Conservation (phyloP, 2,888 invertebrate species). For the Mimumesa dahlbomi region DNA sequence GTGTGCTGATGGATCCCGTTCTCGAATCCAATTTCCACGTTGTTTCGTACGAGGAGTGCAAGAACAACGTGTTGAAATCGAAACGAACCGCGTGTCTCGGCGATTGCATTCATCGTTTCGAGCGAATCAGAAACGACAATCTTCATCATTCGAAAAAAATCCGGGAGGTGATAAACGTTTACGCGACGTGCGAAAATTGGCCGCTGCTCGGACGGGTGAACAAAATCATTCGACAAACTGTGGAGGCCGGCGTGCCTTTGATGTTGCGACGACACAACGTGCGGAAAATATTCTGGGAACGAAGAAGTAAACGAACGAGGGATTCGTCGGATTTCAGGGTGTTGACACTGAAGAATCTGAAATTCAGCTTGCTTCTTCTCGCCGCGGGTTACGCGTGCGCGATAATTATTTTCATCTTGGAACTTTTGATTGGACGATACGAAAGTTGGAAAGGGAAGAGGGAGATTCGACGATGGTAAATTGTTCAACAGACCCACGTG, state of each 20-base stretch:
- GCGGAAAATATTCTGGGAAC: background rate
- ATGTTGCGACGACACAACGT: slow-evolving; percentile 28
- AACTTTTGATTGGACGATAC: slow-evolving; percentile 7
- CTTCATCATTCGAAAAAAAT: slow-evolving; percentile 38
- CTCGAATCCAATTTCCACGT: slow-evolving; percentile 29
- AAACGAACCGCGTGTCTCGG: slow-evolving; percentile 33
- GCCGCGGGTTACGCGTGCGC: slow-evolving; percentile 26
- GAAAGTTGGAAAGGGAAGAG: background rate
- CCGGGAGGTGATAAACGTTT: slow-evolving; percentile 26
- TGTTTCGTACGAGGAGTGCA: slow-evolving; percentile 39
- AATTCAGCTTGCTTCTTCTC: slow-evolving; percentile 44
- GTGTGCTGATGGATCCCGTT: slow-evolving; percentile 11
- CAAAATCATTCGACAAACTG: slow-evolving; percentile 30
- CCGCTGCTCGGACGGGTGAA: slow-evolving; percentile 48
- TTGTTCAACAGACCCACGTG: too few species aligned
- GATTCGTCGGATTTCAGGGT: slow-evolving; percentile 11
- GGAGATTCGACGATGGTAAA: background rate
- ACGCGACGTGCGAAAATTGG: slow-evolving; percentile 55
- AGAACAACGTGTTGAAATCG: slow-evolving; percentile 20
- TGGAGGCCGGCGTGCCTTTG: slow-evolving; percentile 44
- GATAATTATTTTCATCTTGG: slow-evolving; percentile 25
- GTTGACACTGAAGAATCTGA: slow-evolving; percentile 28
- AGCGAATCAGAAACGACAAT: slow-evolving; percentile 1
- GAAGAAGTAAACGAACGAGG: background rate
- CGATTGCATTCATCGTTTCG: slow-evolving; percentile 43